phyloP scores from a whole-genome alignment of 30 jellyfish, hydroid and myxozoan species.

The Aurelia sp. region DNA sequence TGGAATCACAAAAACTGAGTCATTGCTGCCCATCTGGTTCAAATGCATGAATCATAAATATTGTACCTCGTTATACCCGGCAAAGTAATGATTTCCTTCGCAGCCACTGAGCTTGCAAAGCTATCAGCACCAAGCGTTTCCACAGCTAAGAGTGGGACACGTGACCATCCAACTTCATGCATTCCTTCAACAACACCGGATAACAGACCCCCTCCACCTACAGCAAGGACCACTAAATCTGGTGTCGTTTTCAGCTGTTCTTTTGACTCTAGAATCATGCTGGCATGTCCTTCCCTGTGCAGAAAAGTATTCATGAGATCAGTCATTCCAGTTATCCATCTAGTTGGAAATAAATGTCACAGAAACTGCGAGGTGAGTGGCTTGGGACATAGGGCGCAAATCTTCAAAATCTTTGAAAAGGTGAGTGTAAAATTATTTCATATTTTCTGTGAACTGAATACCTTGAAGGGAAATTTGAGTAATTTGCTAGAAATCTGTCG shows the following conservation, averaged over 20 bases:
- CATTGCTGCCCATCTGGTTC: no score
- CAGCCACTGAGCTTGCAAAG: conserved; percentile 75
- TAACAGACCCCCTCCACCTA: conserved; percentile 98
- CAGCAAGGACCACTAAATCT: conserved; percentile 82
- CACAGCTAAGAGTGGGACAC: conserved; percentile 86
- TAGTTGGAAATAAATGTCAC: no score
- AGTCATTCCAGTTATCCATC: no score
- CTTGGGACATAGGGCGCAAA: no score
- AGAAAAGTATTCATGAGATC: neutral
- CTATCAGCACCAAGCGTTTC: conserved; percentile 97
- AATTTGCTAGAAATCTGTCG: no score
- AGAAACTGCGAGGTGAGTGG: no score
- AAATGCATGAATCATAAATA: neutral
- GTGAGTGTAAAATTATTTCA: no score
- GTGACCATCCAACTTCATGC: conserved; percentile 89
- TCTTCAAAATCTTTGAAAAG: no score
- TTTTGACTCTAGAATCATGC: conserved; percentile 75
- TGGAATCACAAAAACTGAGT: no score
- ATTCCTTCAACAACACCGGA: conserved; percentile 95
- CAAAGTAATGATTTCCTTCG: conserved; percentile 61
- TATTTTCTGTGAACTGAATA: no score
- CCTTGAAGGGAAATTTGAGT: no score
- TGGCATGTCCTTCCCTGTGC: conserved; percentile 87
- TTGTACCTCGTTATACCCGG: conserved; percentile 84
- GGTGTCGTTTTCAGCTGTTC: conserved; percentile 72